Conservation (phyloP, 2,113 vertebrate genomes). For the Brachypodius melanocephalos region DNA sequence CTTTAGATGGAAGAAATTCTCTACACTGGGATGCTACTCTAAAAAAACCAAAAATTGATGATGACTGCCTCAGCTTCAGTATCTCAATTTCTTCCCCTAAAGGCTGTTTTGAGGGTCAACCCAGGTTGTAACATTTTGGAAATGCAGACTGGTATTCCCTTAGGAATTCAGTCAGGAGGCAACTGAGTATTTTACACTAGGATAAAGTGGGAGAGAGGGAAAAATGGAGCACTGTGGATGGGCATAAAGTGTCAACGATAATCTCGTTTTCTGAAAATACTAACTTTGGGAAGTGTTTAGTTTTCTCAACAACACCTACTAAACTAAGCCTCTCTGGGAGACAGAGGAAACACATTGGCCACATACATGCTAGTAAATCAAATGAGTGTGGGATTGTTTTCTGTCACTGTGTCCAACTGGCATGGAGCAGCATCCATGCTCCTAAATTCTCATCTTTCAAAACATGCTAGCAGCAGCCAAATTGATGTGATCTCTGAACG, state of each 20-base stretch:
- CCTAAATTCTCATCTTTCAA: slow-evolving; percentile 25
- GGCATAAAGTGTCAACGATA: background rate
- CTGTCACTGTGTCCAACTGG: slow-evolving; percentile 47
- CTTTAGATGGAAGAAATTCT: background rate
- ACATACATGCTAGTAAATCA: slow-evolving; percentile 18
- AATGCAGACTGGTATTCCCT: background rate
- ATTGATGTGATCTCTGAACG: slow-evolving; percentile 25
- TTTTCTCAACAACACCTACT: slow-evolving; percentile 26
- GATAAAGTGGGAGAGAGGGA: background rate
- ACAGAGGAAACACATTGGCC: slow-evolving; percentile 10
- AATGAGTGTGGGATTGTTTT: slow-evolving; percentile 20
- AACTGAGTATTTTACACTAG: background rate
- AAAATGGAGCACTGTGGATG: background rate
- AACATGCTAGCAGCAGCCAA: slow-evolving; percentile 26
- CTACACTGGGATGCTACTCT: accelerated
- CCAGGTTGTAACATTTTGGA: background rate
- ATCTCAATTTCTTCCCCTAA: background rate
- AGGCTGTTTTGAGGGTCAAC: background rate
- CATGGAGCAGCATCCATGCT: slow-evolving; percentile 17
- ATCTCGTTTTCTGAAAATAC: background rate
- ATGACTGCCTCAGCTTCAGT: background rate
- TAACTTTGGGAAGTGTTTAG: background rate
- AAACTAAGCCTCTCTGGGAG: background rate
- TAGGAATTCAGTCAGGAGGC: background rate
- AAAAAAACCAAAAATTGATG: background rate